Evolutionary conservation across 2,888 invertebrate genomes (phyloP).

Genomic region (Xanthostigma xanthostigma): DNA sequence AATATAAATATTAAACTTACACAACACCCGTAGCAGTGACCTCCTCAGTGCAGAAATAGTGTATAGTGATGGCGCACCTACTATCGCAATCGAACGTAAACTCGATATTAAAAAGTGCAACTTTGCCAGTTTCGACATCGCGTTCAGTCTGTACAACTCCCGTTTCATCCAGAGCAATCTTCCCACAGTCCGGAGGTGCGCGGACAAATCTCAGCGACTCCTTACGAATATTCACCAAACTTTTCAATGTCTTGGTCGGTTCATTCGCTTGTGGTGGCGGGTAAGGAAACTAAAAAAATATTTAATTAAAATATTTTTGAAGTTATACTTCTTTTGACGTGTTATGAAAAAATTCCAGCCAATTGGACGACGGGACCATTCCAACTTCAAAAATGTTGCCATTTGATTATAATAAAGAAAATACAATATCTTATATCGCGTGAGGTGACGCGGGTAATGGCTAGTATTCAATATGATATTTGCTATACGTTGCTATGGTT

Average conservation of each 20-base stretch:
- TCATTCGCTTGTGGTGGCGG: conserved; percentile 92
- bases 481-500: too few species aligned
- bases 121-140: conserved; percentile 45
- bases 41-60: conserved; percentile 92
- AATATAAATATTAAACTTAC: conserved; percentile 33
- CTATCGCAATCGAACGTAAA: conserved; percentile 96
- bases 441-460: too few species aligned
- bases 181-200: conserved; percentile 46
- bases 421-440: too few species aligned
- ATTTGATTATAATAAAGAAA: too few species aligned
- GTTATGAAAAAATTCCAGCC: too few species aligned
- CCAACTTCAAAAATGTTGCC: too few species aligned
- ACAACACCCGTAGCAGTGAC: conserved; percentile 70
- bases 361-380: too few species aligned
- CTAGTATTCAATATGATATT: too few species aligned
- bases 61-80: conserved; percentile 83
- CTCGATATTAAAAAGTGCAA: conserved; percentile 78
- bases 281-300: conserved; percentile 72
- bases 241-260: conserved; percentile 91
- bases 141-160: conserved; percentile 34
- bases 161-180: conserved; percentile 31
- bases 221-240: conserved; percentile 90
- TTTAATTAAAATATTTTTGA: too few species aligned
- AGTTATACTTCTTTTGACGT: too few species aligned
- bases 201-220: conserved; percentile 88